Evolutionary conservation across 2,797 vertebrate genomes (phyloP).

Genomic region (Anisognathus igniventris): DNA sequence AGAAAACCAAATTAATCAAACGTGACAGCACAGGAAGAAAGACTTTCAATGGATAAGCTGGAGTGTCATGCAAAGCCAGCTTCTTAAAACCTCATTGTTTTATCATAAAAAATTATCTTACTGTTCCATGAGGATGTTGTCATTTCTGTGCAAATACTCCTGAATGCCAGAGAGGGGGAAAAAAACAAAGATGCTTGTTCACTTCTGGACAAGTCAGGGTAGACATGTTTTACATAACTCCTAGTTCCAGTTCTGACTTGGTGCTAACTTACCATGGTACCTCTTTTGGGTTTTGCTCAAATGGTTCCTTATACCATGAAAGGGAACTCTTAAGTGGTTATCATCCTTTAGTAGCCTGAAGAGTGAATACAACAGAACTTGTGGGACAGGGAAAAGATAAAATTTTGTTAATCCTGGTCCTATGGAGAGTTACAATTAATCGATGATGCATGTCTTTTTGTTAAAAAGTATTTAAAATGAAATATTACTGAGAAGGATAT

Average conservation of each 20-base stretch:
- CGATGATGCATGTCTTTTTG: neutral
- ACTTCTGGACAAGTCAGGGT: neutral
- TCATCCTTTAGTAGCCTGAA: neutral
- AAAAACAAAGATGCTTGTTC: rapidly evolving
- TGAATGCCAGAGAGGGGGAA: neutral
- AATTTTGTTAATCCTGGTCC: neutral
- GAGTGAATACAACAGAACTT: neutral
- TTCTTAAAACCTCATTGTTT: neutral
- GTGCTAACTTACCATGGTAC: neutral
- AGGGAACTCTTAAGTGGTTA: neutral
- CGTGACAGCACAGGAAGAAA: neutral
- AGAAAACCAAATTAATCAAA: neutral
- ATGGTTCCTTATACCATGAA: neutral
- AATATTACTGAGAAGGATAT: neutral
- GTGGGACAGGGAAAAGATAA: neutral
- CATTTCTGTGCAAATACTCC: neutral
- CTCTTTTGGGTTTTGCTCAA: neutral
- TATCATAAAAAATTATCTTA: neutral
- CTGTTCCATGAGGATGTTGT: neutral
- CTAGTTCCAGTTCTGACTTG: neutral
- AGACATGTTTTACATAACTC: neutral
- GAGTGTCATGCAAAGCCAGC: neutral
- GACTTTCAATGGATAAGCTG: neutral
- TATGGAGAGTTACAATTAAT: neutral
- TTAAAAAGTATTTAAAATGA: neutral